These are phyloP conservation scores for Gonioctena quinquepunctata DNA, from an alignment of 1,140 invertebrate species.

Conservation along the genomic window DNA sequence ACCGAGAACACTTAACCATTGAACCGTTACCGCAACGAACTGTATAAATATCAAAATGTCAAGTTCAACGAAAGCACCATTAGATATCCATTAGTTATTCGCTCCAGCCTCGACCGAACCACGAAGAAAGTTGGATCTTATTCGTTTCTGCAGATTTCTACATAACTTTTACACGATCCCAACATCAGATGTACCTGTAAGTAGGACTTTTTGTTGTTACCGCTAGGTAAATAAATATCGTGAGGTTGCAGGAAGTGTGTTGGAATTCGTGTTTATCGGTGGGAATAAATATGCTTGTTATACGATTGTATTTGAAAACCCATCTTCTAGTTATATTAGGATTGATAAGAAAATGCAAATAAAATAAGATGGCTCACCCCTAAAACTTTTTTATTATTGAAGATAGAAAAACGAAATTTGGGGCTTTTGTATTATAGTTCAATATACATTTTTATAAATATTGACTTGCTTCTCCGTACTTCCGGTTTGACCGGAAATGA, in stretches of 20 bases:
- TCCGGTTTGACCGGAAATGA: no score
- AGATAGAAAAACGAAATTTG: no score
- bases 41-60: not conserved
- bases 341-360: no score
- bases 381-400: no score
- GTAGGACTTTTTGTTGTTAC: not conserved
- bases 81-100: not conserved
- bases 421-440: no score
- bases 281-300: no score
- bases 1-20: not conserved
- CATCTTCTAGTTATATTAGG: no score
- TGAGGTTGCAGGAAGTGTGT: not conserved
- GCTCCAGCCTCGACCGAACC: not conserved
- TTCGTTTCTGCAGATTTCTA: not conserved
- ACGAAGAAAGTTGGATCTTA: not conserved
- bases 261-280: not conserved
- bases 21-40: not conserved
- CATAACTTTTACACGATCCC: not conserved
- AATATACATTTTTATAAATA: no score
- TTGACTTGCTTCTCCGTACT: no score
- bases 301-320: no score
- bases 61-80: not conserved
- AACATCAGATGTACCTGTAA: not conserved
- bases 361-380: no score
- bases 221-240: not conserved